Evolutionary conservation across 1,140 invertebrate species (phyloP), one percentile per base, ranked within the genome.

Genomic region (Apis cerana): DNA sequence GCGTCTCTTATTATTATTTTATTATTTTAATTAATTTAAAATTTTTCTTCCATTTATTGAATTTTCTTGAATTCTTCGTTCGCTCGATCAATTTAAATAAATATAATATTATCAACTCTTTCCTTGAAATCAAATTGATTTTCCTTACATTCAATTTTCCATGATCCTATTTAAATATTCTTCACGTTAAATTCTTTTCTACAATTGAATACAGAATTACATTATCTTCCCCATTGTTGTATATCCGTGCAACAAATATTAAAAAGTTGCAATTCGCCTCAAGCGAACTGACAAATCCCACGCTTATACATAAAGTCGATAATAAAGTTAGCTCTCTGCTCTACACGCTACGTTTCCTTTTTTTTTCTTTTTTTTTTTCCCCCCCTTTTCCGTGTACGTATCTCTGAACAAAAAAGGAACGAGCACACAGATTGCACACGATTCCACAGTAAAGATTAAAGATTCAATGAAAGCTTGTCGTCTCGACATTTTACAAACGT

Each of bases 401-500:
- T 65, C 62, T 27, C 64, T 33, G n/a, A 67, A 48, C 27, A 56
- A n/a, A 67, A 21, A 67, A 11, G 27, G 12, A 33, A 33, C 23
- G 21, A 2, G n/a, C 9, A 13, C 23, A 19, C 19, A 48, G 56
- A 23, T 52, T 56, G 23, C 27, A 12, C 59, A 17, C 33, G 56
- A 52, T 56, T 33, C 52, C 70, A 23, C 48, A n/a, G 19, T 50
- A 23, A 10, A 33, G 65, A 23, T 59, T 62, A 33, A 80, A 62
- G 58, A 21, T 71, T 83, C 67, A 52, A 70, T 79, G 27, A 74
- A 67, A 70, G 68, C 43, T 58, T 48, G 17, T 68, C 23, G 27
- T 69, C 68, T 27, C 23, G 84, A 85, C 82, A 74, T 71, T 80
- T 85, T 75, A 64, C 82, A 80, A 80, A 84, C 62, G 68, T 50